Evolutionary conservation across 2,113 vertebrate species (phyloP).

Genomic region (Myrmophylax atrothorax): DNA sequence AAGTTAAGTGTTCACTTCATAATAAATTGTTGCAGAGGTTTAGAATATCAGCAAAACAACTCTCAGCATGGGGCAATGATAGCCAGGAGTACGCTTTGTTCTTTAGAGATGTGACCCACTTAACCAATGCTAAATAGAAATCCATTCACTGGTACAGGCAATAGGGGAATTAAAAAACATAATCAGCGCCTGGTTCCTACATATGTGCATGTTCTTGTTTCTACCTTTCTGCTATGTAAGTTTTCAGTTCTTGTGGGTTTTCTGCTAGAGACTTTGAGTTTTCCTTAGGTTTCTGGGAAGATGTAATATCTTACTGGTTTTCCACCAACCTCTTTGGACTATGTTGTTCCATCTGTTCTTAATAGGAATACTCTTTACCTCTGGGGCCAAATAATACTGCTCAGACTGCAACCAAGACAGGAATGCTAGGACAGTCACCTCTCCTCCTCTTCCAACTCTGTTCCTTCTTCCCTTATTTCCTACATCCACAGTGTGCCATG

Average conservation of each 20-base stretch:
- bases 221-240: neutral
- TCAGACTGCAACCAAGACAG: neutral
- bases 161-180: neutral
- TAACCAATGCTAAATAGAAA: neutral
- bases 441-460: neutral
- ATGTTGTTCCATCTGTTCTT: neutral
- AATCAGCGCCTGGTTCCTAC: neutral
- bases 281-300: neutral
- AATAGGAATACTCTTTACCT: neutral
- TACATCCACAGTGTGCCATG: neutral
- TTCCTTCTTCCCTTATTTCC: neutral
- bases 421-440: neutral
- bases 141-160: neutral
- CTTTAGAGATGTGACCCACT: neutral
- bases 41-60: neutral
- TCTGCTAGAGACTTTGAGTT: neutral
- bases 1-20: neutral
- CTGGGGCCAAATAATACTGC: neutral
- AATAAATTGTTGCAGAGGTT: constrained; percentile 2
- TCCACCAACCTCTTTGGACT: neutral
- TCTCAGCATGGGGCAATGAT: neutral
- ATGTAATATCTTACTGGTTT: neutral
- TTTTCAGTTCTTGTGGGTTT: neutral
- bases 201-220: rapidly evolving
- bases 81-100: neutral